Percentiles rank a stretch among this genome's conserved stretches.
phyloP scores from a whole-genome alignment of 1,140 invertebrate genomes.

The Lysiphlebus fabarum region DNA sequence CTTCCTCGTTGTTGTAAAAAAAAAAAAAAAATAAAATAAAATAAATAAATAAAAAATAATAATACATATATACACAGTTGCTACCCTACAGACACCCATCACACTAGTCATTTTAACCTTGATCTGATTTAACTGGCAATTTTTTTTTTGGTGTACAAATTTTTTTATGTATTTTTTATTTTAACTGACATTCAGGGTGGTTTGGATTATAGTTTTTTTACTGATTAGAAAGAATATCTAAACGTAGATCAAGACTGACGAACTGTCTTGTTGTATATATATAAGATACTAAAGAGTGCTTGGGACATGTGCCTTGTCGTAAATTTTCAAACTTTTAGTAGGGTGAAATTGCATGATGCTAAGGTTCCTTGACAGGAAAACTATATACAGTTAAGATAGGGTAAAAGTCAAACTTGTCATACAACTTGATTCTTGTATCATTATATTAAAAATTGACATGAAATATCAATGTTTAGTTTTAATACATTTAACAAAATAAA shows the following conservation, averaged over 20 bases:
- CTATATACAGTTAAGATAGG: too few relatives aligned
- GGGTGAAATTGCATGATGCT: background rate
- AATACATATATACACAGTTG: too few relatives aligned
- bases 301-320: conserved; percentile 31
- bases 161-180: background rate
- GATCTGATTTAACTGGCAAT: background rate
- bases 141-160: background rate
- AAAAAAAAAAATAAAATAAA: too few relatives aligned
- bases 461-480: too few relatives aligned
- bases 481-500: too few relatives aligned
- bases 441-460: too few relatives aligned
- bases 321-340: conserved; percentile 16
- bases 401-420: too few relatives aligned
- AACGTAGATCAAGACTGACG: conserved; percentile 47
- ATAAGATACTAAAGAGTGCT: conserved; percentile 35
- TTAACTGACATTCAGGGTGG: background rate
- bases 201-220: conserved; percentile 8
- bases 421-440: too few relatives aligned
- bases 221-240: conserved; percentile 53
- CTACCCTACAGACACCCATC: too few relatives aligned
- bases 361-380: background rate
- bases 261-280: conserved; percentile 43
- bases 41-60: too few relatives aligned
- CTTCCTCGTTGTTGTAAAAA: too few relatives aligned
- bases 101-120: too few relatives aligned